These are phyloP conservation scores for Mormyrus lacerda DNA, from an alignment of 2,113 vertebrate genomes.

Conservation along the genomic window DNA sequence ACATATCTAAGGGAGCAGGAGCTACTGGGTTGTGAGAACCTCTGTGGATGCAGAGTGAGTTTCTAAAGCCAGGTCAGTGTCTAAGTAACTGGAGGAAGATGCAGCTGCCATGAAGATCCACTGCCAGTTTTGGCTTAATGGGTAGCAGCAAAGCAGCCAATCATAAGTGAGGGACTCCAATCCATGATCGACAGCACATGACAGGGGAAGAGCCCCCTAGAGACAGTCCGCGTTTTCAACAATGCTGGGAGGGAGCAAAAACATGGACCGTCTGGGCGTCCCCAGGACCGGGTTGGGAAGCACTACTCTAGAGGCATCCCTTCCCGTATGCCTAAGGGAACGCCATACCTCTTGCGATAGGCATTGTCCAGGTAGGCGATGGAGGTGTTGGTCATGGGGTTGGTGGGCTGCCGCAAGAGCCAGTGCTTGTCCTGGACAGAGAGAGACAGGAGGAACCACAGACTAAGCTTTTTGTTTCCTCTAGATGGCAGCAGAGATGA, in stretches of 20 bases:
- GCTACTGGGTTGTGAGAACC: background rate
- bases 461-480: background rate
- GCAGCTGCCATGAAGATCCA: background rate
- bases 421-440: slow-evolving; percentile 65
- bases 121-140: background rate
- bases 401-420: slow-evolving; percentile 63
- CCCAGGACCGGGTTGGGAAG: background rate
- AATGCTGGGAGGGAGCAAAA: background rate
- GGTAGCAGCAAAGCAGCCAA: background rate
- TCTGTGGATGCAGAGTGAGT: background rate
- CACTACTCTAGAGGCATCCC: background rate
- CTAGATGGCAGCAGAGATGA: slow-evolving; percentile 8
- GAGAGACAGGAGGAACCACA: background rate
- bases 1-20: background rate
- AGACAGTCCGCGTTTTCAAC: too few species aligned
- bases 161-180: background rate
- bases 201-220: background rate
- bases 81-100: background rate
- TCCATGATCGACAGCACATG: background rate
- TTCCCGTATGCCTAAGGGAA: too few species aligned
- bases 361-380: slow-evolving; percentile 56
- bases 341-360: slow-evolving; percentile 54
- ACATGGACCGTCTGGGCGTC: background rate
- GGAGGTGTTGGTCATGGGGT: slow-evolving; percentile 58
- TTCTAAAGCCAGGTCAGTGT: background rate